phyloP scores from a whole-genome alignment of 1,140 invertebrate genomes.

The Oryctes rhinoceros region DNA sequence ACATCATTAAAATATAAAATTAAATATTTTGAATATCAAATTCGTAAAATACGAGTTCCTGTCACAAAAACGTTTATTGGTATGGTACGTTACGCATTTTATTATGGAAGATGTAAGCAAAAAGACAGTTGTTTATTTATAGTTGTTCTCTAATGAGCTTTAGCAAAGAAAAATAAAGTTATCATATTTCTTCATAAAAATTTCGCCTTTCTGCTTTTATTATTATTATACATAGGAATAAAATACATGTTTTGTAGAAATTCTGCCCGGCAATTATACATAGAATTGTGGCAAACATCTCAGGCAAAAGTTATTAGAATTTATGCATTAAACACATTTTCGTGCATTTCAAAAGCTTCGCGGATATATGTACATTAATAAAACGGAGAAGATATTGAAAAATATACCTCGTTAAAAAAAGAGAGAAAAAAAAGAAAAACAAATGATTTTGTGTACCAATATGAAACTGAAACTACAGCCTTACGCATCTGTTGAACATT shows the following conservation, averaged over 20 bases:
- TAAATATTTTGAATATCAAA: slow-evolving; percentile 34
- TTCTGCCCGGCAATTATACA: neutral
- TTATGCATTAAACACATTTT: too few relatives aligned
- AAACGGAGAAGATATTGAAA: too few relatives aligned
- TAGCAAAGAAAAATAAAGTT: slow-evolving; percentile 26
- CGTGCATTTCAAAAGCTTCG: too few relatives aligned
- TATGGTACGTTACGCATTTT: slow-evolving; percentile 18
- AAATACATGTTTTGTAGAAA: neutral
- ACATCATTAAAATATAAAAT: neutral
- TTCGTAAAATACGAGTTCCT: neutral
- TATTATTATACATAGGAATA: neutral
- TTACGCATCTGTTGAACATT: slow-evolving; percentile 2
- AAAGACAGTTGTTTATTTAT: slow-evolving; percentile 33
- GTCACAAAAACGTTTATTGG: slow-evolving; percentile 9
- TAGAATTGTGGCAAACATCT: neutral
- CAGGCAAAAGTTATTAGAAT: too few relatives aligned
- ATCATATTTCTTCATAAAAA: slow-evolving; percentile 30
- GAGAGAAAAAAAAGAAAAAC: too few relatives aligned
- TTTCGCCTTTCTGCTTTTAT: slow-evolving; percentile 1
- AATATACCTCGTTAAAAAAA: too few relatives aligned
- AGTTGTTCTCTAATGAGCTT: slow-evolving; percentile 30
- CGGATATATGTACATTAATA: too few relatives aligned
- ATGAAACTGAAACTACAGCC: neutral
- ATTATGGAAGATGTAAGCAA: slow-evolving; percentile 19
- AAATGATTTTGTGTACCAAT: neutral